Base-by-base conservation (phyloP, 2,113 vertebrate genomes). In the Ginglymostoma cirratum region DNA sequence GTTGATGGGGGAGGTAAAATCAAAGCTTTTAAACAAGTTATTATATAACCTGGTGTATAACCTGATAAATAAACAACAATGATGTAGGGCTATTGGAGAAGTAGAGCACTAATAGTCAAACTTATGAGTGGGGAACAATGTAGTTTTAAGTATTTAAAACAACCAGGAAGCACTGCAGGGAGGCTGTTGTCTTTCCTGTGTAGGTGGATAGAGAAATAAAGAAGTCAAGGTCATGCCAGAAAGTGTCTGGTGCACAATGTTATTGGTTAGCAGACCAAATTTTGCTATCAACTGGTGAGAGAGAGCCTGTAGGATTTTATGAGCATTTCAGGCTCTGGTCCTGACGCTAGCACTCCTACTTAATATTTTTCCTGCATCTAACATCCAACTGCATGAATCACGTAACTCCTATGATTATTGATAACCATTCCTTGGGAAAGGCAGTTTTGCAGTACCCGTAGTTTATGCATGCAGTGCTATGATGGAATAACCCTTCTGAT, bases 1-100 rank as follows among this genome's bases (percentile, higher is more conserved):
- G 96, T 96, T 98, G 95, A 97, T 98, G 96, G 97, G 97, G 83
- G 96, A 98, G 97, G 97, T 98, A 97, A 97, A 80, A 80, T 96
- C 95, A 95, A 48, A 55, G n/a, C 95, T 30, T 94, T 6, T 96
- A 27, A 38, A 38, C 4, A 94, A 66, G 23, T 48, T 52, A 52
- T 24, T 87, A 66, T 38, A 14, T 65, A 6, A 45, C 5, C 45
- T 67, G 12, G 24, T 27, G 45, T 10, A 38, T 42, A 94, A 42
- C 65, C 65, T 94, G n/a, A 10, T 70, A 21, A 70, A 55, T 34
- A 34, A 70, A 94, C 21, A 67, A 27, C 38, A 94, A 45, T 1
- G n/a, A 70, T 45, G 66, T 3, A 48, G 66, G 48, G 66, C 21
- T 67, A 8, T 45, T 69, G 66, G 34, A 90, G 10, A 8, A 94